Base-by-base conservation (phyloP, 2,797 vertebrate species). In the Chlorospingus semifuscus region DNA sequence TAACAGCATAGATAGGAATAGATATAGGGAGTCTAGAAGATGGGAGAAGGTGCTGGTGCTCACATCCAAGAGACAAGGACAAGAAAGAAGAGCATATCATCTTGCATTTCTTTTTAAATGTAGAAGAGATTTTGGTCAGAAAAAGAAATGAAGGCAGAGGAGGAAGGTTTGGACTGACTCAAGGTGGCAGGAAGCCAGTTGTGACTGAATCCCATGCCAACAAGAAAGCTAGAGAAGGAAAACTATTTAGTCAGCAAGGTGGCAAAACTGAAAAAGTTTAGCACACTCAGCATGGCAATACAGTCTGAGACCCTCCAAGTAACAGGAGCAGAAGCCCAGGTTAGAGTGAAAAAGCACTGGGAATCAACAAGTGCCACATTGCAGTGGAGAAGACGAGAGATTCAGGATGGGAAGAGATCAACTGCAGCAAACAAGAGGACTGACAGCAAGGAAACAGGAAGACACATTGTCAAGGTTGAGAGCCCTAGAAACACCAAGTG, bases 141-240 rank as follows among this genome's bases (percentile, higher is more conserved):
- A 91, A 92, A 87, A 74, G 41, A 87, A 93, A 71, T 30, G 11
- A 91, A 94, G 39, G 69, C 69, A 94, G 84, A 78, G 47, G 63
- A 89, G 59, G 76, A 80, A 59, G 39, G 42, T 89, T 94, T 91
- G 61, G 80, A 91, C 72, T 65, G 83, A 94, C 55, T 95, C 46
- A 90, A 81, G 26, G 52, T 96, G 93, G 93, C 95, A 96, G 19
- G 23, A 81, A 95, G 91, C 85, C 96, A 94, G 50, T 30, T 93
- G 87, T 42, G 66, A 72, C 65, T 55, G 55, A 93, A 81, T 86
- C 32, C 55, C 23, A 78, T 47, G 70, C 90, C 91, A 96, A 57
- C 39, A 88, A 88, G 61, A 70, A 91, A 94, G 53, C 59, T 72
- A 85, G 42, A 80, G 69, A 83, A 94, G 77, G 19, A 88, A 91